Base-by-base conservation (phyloP, 2,113 vertebrate species). In the Nothocercus nigrocapillus region DNA sequence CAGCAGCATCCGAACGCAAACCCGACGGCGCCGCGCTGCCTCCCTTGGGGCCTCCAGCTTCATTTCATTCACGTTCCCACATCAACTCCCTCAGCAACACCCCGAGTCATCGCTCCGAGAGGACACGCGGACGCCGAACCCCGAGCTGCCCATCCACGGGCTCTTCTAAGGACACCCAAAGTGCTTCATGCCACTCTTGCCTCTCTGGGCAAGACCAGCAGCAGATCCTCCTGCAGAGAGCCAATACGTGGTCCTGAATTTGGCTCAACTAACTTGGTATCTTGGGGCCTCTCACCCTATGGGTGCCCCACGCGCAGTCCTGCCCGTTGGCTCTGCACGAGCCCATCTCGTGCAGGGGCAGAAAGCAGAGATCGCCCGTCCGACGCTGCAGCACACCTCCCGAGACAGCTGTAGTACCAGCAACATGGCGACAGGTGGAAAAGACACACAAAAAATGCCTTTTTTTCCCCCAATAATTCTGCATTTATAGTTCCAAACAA, bases 61-160 rank as follows among this genome's bases (percentile, higher is more conserved):
- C 68, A 90, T 90, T 91, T 92, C 62, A 81, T 70, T 82, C 73
- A 70, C 32, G 9, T 86, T 88, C 87, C 94, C 89, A 93, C 85
- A 95, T 82, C 90, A 95, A 85, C 93, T 64, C 58, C 49, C 62
- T 89, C 77, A 94, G 78, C 87, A 90, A 88, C 88, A 95, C 75
- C 67, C 61, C 85, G 76, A 72, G 83, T 21, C 36, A 67, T 12
- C 72, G 14, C 94, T n/a, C 92, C 88, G 94, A 86, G 90, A 76
- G 76, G 72, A 84, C 82, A 96, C 93, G 96, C 75, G 95, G 95
- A 93, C 90, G 79, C 89, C 88, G 61, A 68, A 91, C 66, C 94
- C 88, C 92, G 5, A 96, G 92, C 94, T 90, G 93, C 96, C 94
- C 96, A 96, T 85, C 51, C 70, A 97, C 88, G 91, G 72, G 69